Evolutionary conservation across 2,888 invertebrate genomes (phyloP).

Genomic region (Pachliopta kotzebuea): DNA sequence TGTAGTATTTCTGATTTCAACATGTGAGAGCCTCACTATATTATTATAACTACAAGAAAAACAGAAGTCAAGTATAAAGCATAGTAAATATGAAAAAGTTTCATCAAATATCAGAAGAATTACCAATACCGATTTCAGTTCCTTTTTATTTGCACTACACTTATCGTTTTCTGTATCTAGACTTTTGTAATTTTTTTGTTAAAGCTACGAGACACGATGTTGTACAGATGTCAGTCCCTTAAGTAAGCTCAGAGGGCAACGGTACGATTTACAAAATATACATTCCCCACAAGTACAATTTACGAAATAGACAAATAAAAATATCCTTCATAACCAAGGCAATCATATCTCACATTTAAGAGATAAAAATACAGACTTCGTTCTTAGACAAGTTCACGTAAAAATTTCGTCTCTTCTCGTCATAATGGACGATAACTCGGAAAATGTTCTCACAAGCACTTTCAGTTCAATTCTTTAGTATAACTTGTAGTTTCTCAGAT

Average conservation of each 20-base stretch:
- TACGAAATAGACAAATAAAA: constrained; percentile 22
- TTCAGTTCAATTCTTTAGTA: not conserved
- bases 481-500: not conserved
- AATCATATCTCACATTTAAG: constrained; percentile 24
- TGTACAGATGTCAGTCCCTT: constrained; percentile 8
- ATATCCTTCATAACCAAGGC: constrained; percentile 19
- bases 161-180: not conserved
- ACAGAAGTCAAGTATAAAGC: too few relatives aligned
- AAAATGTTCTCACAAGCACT: constrained; percentile 1
- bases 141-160: not conserved
- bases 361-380: constrained; percentile 25
- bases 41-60: too few relatives aligned
- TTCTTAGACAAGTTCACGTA: constrained; percentile 16
- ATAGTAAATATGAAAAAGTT: too few relatives aligned
- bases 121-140: not conserved
- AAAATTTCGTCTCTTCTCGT: constrained; percentile 2
- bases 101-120: too few relatives aligned
- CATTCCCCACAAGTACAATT: constrained; percentile 17
- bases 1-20: too few relatives aligned
- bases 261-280: constrained; percentile 13
- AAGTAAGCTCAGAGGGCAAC: constrained; percentile 9
- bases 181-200: not conserved
- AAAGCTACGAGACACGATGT: not conserved
- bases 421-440: constrained; percentile 1
- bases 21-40: too few relatives aligned